A percentile compares a stretch with the other conserved stretches of the same genome.
phyloP scores from a whole-genome alignment of 2,888 invertebrate species.

The Acrocera orbiculus region DNA sequence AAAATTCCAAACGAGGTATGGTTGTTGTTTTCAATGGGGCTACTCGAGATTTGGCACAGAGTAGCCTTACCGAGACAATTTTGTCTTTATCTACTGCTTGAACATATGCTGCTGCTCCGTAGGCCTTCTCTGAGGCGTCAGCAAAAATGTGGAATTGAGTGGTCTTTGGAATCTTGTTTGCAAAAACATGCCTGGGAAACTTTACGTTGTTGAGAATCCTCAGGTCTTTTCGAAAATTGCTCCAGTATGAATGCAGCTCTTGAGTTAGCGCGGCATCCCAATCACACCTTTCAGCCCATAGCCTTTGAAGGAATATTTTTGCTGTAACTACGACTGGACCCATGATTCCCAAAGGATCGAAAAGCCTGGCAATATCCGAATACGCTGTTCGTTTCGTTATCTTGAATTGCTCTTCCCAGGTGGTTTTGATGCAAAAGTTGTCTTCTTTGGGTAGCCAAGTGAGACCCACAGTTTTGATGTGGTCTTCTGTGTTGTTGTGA shows the following conservation, averaged over 20 bases:
- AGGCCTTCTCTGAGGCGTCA: conserved; percentile 13
- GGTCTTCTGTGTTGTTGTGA: background rate
- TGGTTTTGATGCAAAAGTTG: background rate
- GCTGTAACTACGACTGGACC: conserved; percentile 2
- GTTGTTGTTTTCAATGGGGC: background rate
- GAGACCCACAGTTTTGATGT: background rate
- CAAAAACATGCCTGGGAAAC: background rate
- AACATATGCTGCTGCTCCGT: conserved; percentile 13
- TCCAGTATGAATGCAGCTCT: background rate
- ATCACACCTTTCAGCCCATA: conserved; percentile 3
- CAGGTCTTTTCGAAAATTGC: background rate
- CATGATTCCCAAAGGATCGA: conserved; percentile 6
- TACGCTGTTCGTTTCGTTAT: background rate
- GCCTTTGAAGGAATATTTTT: conserved; percentile 6
- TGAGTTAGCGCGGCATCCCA: conserved; percentile 5
- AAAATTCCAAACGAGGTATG: background rate
- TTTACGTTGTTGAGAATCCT: background rate
- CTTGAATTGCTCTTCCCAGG: background rate
- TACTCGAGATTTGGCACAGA: background rate
- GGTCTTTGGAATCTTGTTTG: too few relatives aligned
- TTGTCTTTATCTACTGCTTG: background rate
- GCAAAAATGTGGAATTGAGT: conserved; percentile 10
- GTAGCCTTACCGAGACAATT: background rate
- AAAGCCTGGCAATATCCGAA: conserved; percentile 1
- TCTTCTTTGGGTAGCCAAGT: background rate